Base-by-base conservation (phyloP, 2,888 invertebrate species). In the Saturnia japonica region DNA sequence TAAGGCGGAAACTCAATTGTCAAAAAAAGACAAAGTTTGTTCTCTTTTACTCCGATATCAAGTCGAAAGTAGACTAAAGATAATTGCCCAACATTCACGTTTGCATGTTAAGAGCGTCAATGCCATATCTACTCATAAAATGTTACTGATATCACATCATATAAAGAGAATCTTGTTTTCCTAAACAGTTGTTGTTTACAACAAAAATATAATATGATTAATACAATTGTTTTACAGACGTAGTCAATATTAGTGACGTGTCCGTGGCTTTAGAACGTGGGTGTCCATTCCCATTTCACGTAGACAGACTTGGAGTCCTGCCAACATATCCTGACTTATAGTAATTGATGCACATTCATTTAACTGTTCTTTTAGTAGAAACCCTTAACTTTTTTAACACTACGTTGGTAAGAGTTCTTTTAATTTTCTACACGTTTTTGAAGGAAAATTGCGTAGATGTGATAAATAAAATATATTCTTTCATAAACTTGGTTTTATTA, bases 291-390 rank as follows among this genome's bases (percentile, higher is more conserved):
- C 40, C 40, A 40, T 64, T 64, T 64, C 64, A 64, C 64, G 64
- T 64, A 34, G 67, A 42, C 67, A 70, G 70, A 54, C 70, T 67
- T 70, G 70, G 70, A 54, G 25, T n/a, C 25, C 12, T 54, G 70
- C 70, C 70, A 70, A 45, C 34, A 40, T 43, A 42, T 28, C 25
- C 42, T 67, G 67, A 70, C 28, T 70, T 42, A 70, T 67, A 64
- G 7, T 64, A 64, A 64, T 64, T 64, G 40, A 40, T 64, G 40
- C 64, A 64, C 40, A 40, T 64, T 34, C 34, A 64, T 64, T 40
- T 19, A 9, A 40, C 64, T 40, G 16, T 2, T 40, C 40, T 64
- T 40, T 64, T 19, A 40, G 40, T 8, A 40, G 40, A 64, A 64
- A 64, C 2, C 16, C 34, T 62, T 62, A 64, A 40, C 64, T 28